Conservation (phyloP, 2,113 vertebrate species). For the Misgurnus anguillicaudatus region DNA sequence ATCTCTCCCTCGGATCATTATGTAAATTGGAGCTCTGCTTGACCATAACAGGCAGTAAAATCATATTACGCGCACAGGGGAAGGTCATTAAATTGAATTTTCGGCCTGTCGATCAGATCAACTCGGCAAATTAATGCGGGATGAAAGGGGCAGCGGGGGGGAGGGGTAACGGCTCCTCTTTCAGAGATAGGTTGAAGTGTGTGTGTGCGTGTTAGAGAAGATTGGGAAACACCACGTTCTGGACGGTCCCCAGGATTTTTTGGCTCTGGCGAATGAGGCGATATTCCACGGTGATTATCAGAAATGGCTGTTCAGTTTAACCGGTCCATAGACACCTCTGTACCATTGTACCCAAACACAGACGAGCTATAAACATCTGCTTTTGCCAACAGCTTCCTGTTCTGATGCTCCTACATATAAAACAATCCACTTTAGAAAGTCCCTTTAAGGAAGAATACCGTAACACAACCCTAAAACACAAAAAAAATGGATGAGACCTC, state of each 20-base stretch:
- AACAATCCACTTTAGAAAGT: not conserved
- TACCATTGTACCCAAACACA: not conserved
- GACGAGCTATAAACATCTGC: not conserved
- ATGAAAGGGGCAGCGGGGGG: constrained; percentile 62
- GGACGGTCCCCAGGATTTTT: not conserved
- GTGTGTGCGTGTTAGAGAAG: constrained; percentile 6
- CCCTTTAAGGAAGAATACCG: not conserved
- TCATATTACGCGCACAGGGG: constrained; percentile 77
- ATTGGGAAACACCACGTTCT: not conserved
- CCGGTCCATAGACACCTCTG: not conserved
- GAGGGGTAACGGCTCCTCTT: constrained; percentile 26
- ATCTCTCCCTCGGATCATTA: constrained; percentile 82
- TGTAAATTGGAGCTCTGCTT: constrained; percentile 82
- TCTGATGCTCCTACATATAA: not conserved
- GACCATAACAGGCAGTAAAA: constrained; percentile 84
- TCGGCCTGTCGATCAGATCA: constrained; percentile 78
- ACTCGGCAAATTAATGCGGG: constrained; percentile 78
- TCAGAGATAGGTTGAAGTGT: not conserved
- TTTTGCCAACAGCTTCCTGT: constrained; percentile 11
- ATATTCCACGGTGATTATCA: constrained; percentile 12
- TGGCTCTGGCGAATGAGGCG: not conserved
- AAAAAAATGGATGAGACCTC: not conserved
- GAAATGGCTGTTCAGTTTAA: not conserved
- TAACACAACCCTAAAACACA: not conserved
- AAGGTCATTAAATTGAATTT: constrained; percentile 84